Base-by-base conservation (phyloP, 2,888 invertebrate genomes). In the Melieria picta region DNA sequence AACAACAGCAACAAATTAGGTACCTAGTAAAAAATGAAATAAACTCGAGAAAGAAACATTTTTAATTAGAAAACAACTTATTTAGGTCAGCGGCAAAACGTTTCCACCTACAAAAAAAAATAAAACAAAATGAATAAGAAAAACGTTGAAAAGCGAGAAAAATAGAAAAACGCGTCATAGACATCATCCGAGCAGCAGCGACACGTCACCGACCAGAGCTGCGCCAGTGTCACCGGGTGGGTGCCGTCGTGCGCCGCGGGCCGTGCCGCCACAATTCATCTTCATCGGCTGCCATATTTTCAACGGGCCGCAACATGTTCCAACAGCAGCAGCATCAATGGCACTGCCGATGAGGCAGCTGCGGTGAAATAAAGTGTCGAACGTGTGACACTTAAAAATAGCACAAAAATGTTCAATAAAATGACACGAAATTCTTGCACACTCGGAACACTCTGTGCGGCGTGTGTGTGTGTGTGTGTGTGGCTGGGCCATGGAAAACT, bases 31-130 rank as follows among this genome's bases (percentile, higher is more conserved):
- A 52, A 52, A 52, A 52, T 52, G 52, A 52, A 52, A n/a, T 52
- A n/a, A n/a, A 5, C 52, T 58, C 30, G 58, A 1, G 30, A 13
- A 58, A 16, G 5, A 46, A 43, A 62, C 45, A 62, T 62, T 65
- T 63, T 63, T 63, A 48, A 48, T 63, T 63, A 69, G 63, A 74
- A 77, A 78, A 74, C 71, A 76, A 75, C 71, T 67, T 30, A 67
- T 63, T 67, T 67, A 60, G 65, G 65, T 65, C 65, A 65, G 57
- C 56, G 16, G 6, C 30, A 30, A 30, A 30, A 30, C n/a, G 11
- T 16, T n/a, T 11, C 57, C 57, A 65, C 65, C 58, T 65, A 57
- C 65, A 45, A 65, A 16, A 43, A 16, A 16, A 30, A 30, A 30
- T 30, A 30, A 2, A 30, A 30, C 30, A 30, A 30, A 30, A 30